phyloP scores from a whole-genome alignment of 2,113 vertebrate species.

The Heterotis niloticus region DNA sequence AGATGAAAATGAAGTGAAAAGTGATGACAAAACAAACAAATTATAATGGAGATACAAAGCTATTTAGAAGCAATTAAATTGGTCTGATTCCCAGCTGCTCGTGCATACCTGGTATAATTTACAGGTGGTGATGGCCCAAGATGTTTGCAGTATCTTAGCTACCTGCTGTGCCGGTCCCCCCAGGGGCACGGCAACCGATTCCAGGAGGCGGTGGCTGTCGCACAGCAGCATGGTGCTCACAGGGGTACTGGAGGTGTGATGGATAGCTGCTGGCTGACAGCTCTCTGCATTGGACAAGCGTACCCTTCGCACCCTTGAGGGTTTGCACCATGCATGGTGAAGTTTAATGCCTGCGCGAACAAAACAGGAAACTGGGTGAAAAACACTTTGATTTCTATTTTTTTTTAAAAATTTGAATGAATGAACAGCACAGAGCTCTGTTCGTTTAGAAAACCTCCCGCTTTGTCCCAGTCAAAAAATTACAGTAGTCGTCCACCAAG shows the following conservation, averaged over 20 bases:
- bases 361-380: too few species aligned
- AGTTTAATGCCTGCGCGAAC: background rate
- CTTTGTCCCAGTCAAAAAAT: too few species aligned
- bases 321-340: background rate
- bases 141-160: background rate
- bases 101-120: background rate
- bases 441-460: too few species aligned
- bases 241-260: background rate
- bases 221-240: too few species aligned
- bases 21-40: background rate
- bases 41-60: conserved; percentile 4
- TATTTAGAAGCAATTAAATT: background rate
- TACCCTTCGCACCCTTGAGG: background rate
- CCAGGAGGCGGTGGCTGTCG: background rate
- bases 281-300: background rate
- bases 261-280: background rate
- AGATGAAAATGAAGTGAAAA: background rate
- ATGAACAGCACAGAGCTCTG: background rate
- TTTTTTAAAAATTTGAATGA: background rate
- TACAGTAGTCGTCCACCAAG: too few species aligned
- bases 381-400: too few species aligned
- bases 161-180: background rate
- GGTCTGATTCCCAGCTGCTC: conserved; percentile 16
- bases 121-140: background rate
- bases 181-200: background rate